Evolutionary conservation across 2,888 invertebrate genomes (phyloP).

Genomic region (Ariolimax columbianus): DNA sequence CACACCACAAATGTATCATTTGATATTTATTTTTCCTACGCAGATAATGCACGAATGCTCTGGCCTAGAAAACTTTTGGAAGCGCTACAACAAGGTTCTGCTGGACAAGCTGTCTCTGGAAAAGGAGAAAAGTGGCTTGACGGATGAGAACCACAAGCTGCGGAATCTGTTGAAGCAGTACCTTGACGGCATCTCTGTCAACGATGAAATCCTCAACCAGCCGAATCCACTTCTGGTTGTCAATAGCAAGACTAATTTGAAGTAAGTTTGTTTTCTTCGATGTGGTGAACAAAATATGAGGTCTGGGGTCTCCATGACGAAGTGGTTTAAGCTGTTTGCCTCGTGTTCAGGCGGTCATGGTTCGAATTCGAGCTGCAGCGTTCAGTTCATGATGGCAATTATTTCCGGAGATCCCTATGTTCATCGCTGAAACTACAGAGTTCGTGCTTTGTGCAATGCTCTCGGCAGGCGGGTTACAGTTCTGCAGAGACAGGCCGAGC

Average conservation of each 20-base stretch:
- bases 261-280: no score
- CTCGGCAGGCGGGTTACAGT: no score
- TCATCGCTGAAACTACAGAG: no score
- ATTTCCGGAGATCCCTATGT: no score
- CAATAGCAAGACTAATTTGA: slow-evolving; percentile 78
- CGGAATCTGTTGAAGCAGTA: slow-evolving; percentile 79
- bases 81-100: slow-evolving; percentile 82
- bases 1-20: background rate
- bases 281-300: no score
- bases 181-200: slow-evolving; percentile 79
- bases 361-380: no score
- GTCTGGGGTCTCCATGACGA: no score
- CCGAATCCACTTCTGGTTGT: slow-evolving; percentile 79
- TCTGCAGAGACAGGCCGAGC: no score
- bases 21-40: background rate
- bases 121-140: slow-evolving; percentile 77
- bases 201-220: slow-evolving; percentile 78
- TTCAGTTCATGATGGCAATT: no score
- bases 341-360: no score
- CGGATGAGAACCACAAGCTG: slow-evolving; percentile 83
- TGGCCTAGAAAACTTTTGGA: slow-evolving; percentile 85
- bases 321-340: no score
- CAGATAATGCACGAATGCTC: slow-evolving; percentile 78
- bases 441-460: no score
- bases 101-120: slow-evolving; percentile 81